Base-by-base conservation (phyloP, 1,140 invertebrate genomes). In the Plutomurus gul region DNA sequence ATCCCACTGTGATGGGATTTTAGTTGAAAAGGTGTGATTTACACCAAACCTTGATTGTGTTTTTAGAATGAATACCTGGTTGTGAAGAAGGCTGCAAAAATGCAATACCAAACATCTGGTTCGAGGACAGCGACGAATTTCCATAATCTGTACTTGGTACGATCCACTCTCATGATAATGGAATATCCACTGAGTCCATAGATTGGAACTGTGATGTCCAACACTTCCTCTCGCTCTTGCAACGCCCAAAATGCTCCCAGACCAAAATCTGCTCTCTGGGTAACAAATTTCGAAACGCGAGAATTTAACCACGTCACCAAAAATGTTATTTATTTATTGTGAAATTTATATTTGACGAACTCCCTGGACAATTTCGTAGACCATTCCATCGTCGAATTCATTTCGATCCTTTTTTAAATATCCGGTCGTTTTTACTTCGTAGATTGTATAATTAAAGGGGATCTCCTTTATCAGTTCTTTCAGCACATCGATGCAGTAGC, bases 71-170 rank as follows among this genome's bases (percentile, higher is more conserved):
- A 51, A 56, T 6, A 49, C 25, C 8, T 13, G 25, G 91, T 94
- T 6, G 96, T 98, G 85, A 97, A 95, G 85, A 97, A 94, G 86
- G 97, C 96, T 0, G 92, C 96, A 51, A 99, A 88, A 84, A 99
- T 98, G 84, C 96, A 98, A 5, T 95, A 89, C 97, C 97, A 99
- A 0, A 99, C 97, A 82, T 96, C 93, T 78, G 93, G 93, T 86
- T 99, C 97, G 72, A 99, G 87, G 6, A 99, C 97, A 0, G 95
- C 97, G 22, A 99, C 89, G 85, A 99, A 99, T 88, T 98, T 98
- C 86, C 98, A 98, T 4, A 99, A 88, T 0, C 95, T 96, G 7
- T 94, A 96, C 30, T 92, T 91, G 0, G 90, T 89, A 82, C 92
- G 91, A 0, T 93, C 91, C 84, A 94, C 91, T 83, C 92, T 92